Base-by-base conservation (phyloP, 2,888 invertebrate genomes). In the Tanytarsus gracilentus region DNA sequence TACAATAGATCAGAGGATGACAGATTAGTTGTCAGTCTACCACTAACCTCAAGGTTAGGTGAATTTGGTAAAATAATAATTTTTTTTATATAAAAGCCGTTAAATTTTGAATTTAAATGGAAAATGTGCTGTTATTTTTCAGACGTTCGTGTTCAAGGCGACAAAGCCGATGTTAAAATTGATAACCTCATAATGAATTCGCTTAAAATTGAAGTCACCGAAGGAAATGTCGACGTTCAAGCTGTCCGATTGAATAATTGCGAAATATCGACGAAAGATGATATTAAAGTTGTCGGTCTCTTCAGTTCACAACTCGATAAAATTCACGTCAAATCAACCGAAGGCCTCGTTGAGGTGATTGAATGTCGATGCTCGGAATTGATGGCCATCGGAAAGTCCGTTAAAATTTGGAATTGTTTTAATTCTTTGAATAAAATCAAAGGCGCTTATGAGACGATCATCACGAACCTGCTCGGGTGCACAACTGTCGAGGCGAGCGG, bases 1-100 rank as follows among this genome's bases (percentile, higher is more conserved):
- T 44, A 44, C 5, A 44, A 44, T 21, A 18, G 44, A 44, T 44
- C 44, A 8, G 44, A 44, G 6, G 44, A 44, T 44, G 44, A 44
- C 18, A 44, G 23, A 23, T 21, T 44, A 23, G 44, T 44, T 44
- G 44, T 44, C 18, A 44, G 5, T 44, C 23, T 44, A 3, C 44
- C 44, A 44, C 5, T 44, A n/a, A 44, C 44, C 4, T 8, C 44
- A 6, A 44, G 44, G 23, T 23, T 44, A 4, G 11, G 11, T 8
- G 44, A 44, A 23, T 44, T 21, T 44, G 44, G 44, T 44, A 18
- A 44, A 23, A 23, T 1, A n/a, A n/a, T n/a, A n/a, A n/a, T n/a
- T n/a, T n/a, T n/a, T n/a, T n/a, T n/a, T n/a, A n/a, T n/a, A n/a
- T n/a, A n/a, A n/a, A n/a, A n/a, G n/a, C n/a, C n/a, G n/a, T n/a